Evolutionary conservation across 2,888 invertebrate species (phyloP), one percentile per base, ranked within the genome.

Genomic region (Ecdyonurus torrentis): DNA sequence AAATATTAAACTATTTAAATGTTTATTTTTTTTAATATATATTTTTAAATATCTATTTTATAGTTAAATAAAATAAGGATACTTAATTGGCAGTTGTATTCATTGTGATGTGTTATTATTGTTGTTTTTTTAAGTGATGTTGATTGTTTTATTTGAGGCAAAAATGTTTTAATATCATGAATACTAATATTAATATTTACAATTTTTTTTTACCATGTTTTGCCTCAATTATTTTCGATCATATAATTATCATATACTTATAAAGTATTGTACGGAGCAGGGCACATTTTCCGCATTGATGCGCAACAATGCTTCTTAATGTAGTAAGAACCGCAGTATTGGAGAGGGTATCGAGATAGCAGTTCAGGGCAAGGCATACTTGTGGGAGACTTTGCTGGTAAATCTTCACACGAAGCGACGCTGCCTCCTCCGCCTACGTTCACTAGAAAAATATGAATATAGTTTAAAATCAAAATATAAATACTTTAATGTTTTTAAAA

Each of bases 321-420:
- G 70, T 77, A 78, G 58, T 71, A 71, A 63, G 76, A 75, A 63
- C 72, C 72, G 69, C 78, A 78, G 69, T 77, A 77, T 64, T 75
- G 74, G 68, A 72, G 74, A 63, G 76, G 76, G 69, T 74, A 77
- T 59, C 74, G 73, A 55, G 71, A 68, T 63, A 78, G 70, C 69
- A 77, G 76, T 66, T 76, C 75, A 61, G 70, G 69, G 68, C 78
- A 77, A 25, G 75, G 74, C 66, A 77, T 71, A 58, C 74, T 74
- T 7, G 55, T 22, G 19, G 55, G 22, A 22, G 55, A 55, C 55
- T 55, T 55, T 5, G 55, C 5, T 5, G 55, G 55, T n/a, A 7
- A n/a, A n/a, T 55, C 55, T 22, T 55, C 55, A 55, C 55, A 55
- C 55, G 55, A 55, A 22, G 7, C 37, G 37, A 5, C 37, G 37